phyloP scores from a whole-genome alignment of 2,888 invertebrate genomes.

The Oscheius myriophilus region DNA sequence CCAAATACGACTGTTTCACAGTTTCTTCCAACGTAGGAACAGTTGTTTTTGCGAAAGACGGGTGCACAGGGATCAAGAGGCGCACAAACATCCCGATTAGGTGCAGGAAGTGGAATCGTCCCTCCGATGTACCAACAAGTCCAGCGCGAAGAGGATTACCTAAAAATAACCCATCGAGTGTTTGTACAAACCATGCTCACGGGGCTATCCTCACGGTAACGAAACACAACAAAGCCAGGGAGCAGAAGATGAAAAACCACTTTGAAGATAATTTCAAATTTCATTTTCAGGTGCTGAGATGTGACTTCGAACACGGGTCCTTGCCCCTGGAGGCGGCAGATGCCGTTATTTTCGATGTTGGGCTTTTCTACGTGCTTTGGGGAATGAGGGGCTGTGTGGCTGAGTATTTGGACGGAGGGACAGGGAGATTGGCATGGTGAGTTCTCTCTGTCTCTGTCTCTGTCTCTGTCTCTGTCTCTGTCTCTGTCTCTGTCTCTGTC shows the following conservation, averaged over 20 bases:
- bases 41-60: too few species aligned
- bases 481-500: too few species aligned
- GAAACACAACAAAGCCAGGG: too few species aligned
- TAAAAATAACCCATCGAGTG: conserved; percentile 1
- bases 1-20: too few species aligned
- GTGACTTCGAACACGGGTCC: conserved; percentile 61
- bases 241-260: background rate
- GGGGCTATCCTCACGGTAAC: too few species aligned
- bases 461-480: too few species aligned
- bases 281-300: conserved; percentile 58
- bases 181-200: too few species aligned
- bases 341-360: conserved; percentile 61
- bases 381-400: conserved; percentile 67
- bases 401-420: conserved; percentile 66
- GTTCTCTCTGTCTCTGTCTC: background rate
- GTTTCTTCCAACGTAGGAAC: too few species aligned
- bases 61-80: too few species aligned
- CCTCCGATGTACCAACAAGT: too few species aligned
- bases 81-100: too few species aligned
- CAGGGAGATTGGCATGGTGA: conserved; percentile 42
- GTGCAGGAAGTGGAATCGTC: too few species aligned
- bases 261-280: background rate
- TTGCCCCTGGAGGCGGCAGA: conserved; percentile 59
- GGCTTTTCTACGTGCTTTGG: conserved; percentile 67
- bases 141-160: conserved; percentile 7